phyloP scores from a whole-genome alignment of 2,113 vertebrate species.

The Scortum barcoo region DNA sequence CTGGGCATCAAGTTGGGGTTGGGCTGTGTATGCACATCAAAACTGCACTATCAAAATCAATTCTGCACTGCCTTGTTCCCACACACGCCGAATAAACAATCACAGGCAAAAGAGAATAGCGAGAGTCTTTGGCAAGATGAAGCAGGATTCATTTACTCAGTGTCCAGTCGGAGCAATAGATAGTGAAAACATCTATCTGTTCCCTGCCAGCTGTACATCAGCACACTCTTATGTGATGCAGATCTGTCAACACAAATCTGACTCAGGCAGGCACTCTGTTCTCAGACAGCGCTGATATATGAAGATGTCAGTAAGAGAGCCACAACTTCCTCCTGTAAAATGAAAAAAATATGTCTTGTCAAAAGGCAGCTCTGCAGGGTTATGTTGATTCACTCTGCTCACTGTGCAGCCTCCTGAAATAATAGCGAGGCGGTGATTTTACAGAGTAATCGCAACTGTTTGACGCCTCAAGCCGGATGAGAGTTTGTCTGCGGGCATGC shows the following conservation, averaged over 20 bases:
- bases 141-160: conserved; percentile 12
- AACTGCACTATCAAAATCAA: conserved; percentile 46
- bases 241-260: conserved; percentile 68
- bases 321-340: conserved; percentile 62
- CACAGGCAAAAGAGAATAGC: neutral
- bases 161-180: conserved; percentile 42
- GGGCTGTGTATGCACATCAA: conserved; percentile 23
- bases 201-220: conserved; percentile 40
- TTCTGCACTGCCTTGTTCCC: conserved; percentile 27
- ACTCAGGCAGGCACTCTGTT: conserved; percentile 43
- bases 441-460: conserved; percentile 51
- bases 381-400: conserved; percentile 63
- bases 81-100: conserved; percentile 14
- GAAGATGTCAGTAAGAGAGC: conserved; percentile 50
- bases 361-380: conserved; percentile 56
- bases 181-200: conserved; percentile 39
- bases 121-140: neutral
- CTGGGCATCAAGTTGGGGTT: conserved; percentile 28
- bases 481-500: conserved; percentile 43
- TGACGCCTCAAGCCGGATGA: conserved; percentile 42
- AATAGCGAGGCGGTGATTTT: conserved; percentile 59
- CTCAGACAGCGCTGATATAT: conserved; percentile 48
- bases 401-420: conserved; percentile 51
- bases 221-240: conserved; percentile 1
- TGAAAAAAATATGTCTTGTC: conserved; percentile 52